A percentile compares a stretch with the other conserved stretches of the same genome.
Conservation (phyloP, 23 tunicate species). For the Halocynthia aurantium region DNA sequence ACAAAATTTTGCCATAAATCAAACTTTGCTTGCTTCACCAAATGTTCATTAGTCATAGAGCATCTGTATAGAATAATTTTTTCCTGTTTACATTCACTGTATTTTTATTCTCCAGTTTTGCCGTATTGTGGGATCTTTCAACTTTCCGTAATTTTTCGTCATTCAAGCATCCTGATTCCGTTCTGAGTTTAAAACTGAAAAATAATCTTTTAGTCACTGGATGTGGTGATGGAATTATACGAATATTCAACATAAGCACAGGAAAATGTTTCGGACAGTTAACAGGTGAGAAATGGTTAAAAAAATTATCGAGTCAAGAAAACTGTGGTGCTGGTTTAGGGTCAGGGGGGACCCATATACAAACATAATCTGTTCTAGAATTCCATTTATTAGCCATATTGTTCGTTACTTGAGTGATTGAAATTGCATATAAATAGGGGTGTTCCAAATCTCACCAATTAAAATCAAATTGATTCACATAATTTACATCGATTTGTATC, state of each 20-base stretch:
- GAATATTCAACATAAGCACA: constrained; percentile 83
- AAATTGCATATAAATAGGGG: too few relatives aligned
- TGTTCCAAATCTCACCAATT: too few relatives aligned
- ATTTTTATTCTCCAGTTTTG: constrained; percentile 10
- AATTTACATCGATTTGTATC: too few relatives aligned
- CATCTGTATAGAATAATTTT: not conserved
- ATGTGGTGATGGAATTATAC: constrained; percentile 69
- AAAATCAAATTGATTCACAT: too few relatives aligned
- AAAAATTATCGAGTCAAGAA: too few relatives aligned
- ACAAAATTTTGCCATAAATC: too few relatives aligned
- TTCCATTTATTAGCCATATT: too few relatives aligned
- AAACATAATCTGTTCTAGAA: not conserved
- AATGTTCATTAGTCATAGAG: not conserved
- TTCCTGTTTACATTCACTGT: not conserved
- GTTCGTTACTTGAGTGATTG: too few relatives aligned
- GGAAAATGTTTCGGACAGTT: constrained; percentile 86
- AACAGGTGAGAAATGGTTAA: constrained; percentile 1
- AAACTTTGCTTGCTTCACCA: not conserved
- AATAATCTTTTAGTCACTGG: constrained; percentile 76
- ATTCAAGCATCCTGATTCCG: constrained; percentile 61
- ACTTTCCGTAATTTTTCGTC: constrained; percentile 33
- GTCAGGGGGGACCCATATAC: not conserved
- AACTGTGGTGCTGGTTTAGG: not conserved
- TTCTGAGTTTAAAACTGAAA: constrained; percentile 51
- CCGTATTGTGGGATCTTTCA: constrained; percentile 60